phyloP scores from a whole-genome alignment of 2,888 invertebrate species.

The Gonocerus acuteangulatus region DNA sequence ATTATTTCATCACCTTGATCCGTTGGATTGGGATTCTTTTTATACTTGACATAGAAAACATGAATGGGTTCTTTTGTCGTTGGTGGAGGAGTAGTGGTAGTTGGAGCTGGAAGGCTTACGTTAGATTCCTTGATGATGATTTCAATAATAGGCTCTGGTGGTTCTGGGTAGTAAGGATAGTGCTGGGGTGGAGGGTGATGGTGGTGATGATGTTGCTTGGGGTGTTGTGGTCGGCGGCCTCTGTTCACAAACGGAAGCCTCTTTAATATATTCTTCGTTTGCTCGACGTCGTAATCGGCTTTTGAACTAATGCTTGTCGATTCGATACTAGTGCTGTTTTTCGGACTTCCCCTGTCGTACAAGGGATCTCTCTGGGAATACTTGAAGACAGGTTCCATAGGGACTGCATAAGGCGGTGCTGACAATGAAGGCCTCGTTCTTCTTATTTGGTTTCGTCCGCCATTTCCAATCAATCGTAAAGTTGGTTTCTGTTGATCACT shows the following conservation, averaged over 20 bases:
- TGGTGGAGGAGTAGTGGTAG: constrained; percentile 48
- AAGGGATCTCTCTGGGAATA: constrained; percentile 73
- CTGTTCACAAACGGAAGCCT: constrained; percentile 37
- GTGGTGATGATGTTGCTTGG: constrained; percentile 40
- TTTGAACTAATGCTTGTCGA: constrained; percentile 22
- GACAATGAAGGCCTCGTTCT: constrained; percentile 29
- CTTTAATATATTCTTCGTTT: constrained; percentile 25
- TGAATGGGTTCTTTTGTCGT: constrained; percentile 76
- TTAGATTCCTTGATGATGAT: constrained; percentile 87
- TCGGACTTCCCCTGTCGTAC: constrained; percentile 52
- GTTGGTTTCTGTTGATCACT: not conserved
- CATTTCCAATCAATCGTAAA: not conserved
- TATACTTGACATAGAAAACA: constrained; percentile 85
- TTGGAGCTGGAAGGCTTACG: constrained; percentile 62
- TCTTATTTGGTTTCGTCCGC: constrained; percentile 10
- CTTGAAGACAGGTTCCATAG: constrained; percentile 71
- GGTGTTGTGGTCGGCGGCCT: constrained; percentile 40
- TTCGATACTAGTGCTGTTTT: constrained; percentile 13
- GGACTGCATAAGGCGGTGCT: constrained; percentile 65
- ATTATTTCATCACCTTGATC: constrained; percentile 58
- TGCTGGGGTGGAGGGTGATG: constrained; percentile 39
- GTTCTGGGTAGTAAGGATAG: constrained; percentile 58
- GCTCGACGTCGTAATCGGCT: constrained; percentile 33
- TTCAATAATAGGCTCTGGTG: constrained; percentile 84
- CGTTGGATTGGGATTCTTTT: constrained; percentile 64